A percentile compares a stretch with the other conserved stretches of the same genome.
Evolutionary conservation across 2,113 vertebrate species (phyloP).

Genomic region (Hyaena hyaena): DNA sequence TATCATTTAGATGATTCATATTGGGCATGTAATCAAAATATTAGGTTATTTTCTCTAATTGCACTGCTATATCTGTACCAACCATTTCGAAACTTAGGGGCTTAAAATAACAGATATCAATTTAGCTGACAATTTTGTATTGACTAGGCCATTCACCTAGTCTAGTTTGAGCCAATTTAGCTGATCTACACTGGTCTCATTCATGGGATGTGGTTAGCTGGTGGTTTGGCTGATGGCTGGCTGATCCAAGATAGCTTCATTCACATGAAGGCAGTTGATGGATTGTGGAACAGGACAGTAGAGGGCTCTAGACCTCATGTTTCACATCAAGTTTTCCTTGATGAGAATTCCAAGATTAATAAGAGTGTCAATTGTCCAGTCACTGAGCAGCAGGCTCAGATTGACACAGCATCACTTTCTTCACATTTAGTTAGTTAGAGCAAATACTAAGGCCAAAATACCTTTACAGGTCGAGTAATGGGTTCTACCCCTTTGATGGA

Average conservation of each 20-base stretch:
- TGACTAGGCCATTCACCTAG: neutral
- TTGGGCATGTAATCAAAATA: neutral
- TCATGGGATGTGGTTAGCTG: fast-evolving
- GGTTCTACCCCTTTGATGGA: neutral
- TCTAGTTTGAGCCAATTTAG: neutral
- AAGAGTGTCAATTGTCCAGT: neutral
- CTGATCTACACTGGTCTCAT: neutral
- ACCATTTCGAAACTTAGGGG: neutral
- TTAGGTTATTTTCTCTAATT: neutral
- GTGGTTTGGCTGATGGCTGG: neutral
- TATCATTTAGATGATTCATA: neutral
- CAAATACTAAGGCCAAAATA: neutral
- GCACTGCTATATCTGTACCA: neutral
- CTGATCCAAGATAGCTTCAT: fast-evolving
- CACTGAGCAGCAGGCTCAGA: neutral
- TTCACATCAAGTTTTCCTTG: neutral
- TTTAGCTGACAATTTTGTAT: neutral
- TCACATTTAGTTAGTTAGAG: neutral
- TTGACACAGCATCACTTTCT: fast-evolving
- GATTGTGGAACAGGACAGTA: neutral
- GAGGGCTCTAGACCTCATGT: neutral
- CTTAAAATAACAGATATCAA: neutral
- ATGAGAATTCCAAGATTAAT: neutral
- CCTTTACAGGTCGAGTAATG: neutral
- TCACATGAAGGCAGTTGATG: neutral